A percentile compares a stretch with the other conserved stretches of the same genome.
Conservation (phyloP, 2,797 vertebrate species). For the Enteromius afrohamiltoni region DNA sequence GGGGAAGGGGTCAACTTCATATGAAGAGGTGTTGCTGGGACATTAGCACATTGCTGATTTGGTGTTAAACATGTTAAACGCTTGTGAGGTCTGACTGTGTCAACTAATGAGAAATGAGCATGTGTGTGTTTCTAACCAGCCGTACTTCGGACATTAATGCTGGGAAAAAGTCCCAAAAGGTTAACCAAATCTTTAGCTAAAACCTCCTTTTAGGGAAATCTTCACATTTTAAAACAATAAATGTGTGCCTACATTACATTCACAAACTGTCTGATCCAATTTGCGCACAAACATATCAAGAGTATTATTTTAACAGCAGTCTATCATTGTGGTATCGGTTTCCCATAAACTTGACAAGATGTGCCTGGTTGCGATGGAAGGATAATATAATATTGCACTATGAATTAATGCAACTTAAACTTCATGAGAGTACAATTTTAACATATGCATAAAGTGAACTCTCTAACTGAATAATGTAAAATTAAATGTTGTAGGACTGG, state of each 20-base stretch:
- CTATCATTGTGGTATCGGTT: background rate
- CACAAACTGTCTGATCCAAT: slow-evolving; percentile 2
- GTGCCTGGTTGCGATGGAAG: background rate
- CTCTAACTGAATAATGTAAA: background rate
- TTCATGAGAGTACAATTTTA: background rate
- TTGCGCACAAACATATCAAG: background rate
- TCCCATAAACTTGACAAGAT: background rate
- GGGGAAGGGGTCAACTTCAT: background rate
- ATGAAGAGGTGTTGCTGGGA: background rate
- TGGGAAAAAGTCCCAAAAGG: background rate
- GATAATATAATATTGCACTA: background rate
- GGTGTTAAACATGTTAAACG: slow-evolving; percentile 16
- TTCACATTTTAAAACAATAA: background rate
- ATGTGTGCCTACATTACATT: background rate
- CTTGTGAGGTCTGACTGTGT: slow-evolving; percentile 3
- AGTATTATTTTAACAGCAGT: background rate
- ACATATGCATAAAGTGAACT: background rate
- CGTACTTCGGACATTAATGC: background rate
- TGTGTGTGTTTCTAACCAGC: background rate
- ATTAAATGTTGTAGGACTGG: background rate
- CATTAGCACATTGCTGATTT: slow-evolving; percentile 3
- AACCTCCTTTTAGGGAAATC: background rate
- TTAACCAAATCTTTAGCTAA: slow-evolving; percentile 1
- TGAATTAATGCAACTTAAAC: background rate
- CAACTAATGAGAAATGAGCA: background rate